Evolutionary conservation across 2,888 invertebrate species (phyloP).

Genomic region (Conchocele bisecta): DNA sequence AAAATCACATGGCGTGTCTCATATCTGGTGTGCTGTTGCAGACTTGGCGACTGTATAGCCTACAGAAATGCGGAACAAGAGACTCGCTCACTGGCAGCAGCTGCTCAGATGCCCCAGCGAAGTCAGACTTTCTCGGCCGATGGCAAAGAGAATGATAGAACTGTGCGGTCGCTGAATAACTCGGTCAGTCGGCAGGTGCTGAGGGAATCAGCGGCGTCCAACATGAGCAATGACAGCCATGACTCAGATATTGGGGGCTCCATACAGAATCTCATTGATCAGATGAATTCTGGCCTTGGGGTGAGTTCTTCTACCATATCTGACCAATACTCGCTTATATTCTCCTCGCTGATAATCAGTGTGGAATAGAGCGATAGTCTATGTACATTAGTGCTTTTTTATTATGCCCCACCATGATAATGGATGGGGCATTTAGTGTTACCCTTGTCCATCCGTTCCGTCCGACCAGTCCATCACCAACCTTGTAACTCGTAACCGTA

Average conservation of each 20-base stretch:
- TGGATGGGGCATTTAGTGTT: too few species aligned
- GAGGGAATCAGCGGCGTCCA: conserved; percentile 31
- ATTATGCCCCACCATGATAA: too few species aligned
- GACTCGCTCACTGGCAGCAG: conserved; percentile 5
- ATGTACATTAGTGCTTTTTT: too few species aligned
- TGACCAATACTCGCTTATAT: neutral
- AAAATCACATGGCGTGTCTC: too few species aligned
- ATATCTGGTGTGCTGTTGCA: conserved; percentile 45
- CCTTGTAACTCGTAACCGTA: too few species aligned
- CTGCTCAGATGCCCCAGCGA: conserved; percentile 8
- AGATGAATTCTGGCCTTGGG: conserved; percentile 75
- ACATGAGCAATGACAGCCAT: too few species aligned
- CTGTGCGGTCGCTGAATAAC: neutral
- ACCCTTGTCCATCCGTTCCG: too few species aligned
- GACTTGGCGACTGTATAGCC: conserved; percentile 71
- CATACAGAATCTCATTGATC: conserved; percentile 74
- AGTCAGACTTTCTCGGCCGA: conserved; percentile 17
- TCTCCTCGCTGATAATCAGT: too few species aligned
- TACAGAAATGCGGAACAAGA: conserved; percentile 57
- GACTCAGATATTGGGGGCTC: too few species aligned
- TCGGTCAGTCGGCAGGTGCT: neutral
- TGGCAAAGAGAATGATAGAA: conserved; percentile 61
- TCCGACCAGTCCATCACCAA: too few species aligned
- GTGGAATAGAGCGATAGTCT: too few species aligned
- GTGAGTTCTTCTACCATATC: neutral